Evolutionary conservation across 2,113 vertebrate species (phyloP).

Genomic region (Leptosomus discolor): DNA sequence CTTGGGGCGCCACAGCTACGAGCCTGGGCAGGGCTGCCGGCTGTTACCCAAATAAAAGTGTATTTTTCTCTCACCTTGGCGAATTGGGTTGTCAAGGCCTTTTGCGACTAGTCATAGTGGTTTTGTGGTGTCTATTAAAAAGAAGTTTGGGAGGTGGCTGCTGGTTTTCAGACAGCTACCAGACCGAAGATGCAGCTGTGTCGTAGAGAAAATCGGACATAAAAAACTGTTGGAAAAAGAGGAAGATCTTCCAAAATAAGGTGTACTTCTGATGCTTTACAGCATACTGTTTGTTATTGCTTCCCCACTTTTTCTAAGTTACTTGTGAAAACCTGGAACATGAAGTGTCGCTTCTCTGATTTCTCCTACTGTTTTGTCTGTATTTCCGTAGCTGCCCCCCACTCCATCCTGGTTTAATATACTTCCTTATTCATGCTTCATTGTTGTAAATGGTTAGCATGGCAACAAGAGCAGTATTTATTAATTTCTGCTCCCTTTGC

Average conservation of each 20-base stretch:
- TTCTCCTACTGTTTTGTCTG: not conserved
- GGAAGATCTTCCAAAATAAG: not conserved
- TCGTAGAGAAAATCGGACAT: not conserved
- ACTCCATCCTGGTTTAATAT: not conserved
- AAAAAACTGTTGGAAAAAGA: not conserved
- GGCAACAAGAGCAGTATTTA: not conserved
- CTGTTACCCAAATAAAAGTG: not conserved
- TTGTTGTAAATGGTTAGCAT: not conserved
- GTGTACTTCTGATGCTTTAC: not conserved
- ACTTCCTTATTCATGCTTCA: not conserved
- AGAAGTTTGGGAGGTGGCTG: not conserved
- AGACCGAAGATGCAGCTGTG: not conserved
- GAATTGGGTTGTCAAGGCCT: not conserved
- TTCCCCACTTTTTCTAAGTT: not conserved
- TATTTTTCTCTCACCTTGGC: rapidly evolving
- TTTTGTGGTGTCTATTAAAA: not conserved
- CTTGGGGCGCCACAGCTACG: rapidly evolving
- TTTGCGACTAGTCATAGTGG: rapidly evolving
- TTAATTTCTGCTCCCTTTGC: not conserved
- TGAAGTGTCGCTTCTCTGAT: not conserved
- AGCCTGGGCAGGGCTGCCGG: not conserved
- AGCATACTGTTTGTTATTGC: not conserved
- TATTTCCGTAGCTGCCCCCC: not conserved
- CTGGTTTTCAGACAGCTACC: not conserved
- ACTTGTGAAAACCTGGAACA: not conserved